Base-by-base conservation (phyloP, 2,888 invertebrate species). In the Cheilosia variabilis region DNA sequence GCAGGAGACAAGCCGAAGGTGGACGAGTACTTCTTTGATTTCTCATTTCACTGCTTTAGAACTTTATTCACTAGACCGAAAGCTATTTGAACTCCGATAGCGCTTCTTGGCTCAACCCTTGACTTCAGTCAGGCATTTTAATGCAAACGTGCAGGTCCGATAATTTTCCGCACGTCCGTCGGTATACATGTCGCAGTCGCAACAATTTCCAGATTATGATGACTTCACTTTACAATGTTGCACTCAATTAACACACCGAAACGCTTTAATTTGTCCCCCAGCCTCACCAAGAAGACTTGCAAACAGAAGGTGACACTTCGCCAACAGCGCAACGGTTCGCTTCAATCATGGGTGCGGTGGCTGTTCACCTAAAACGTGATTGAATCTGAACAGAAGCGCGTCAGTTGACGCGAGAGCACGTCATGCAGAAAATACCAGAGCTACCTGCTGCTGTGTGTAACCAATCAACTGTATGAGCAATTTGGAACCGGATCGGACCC, bases 401-500 rank as follows among this genome's bases (percentile, higher is more conserved):
- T 31, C 9, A 27, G 45, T 15, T 41, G 50, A 15, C 27, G 53
- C 27, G 62, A 10, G 53, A 57, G 45, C 37, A 58, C 52, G 47
- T 34, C 22, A n/a, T 22, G 31, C 47, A 27, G 24, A 10, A 31
- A 57, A 58, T 22, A 27, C 37, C 76, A 47, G 43, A 60, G 17
- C 58, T 45, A 37, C 45, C 13, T 10, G 37, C 13, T 13, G 37
- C 47, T 63, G 53, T 71, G 58, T 17, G 19, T 58, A 77, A 22
- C 50, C 52, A 81, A 76, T 65, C 76, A 71, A 76, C 69, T 45
- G 76, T 58, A 71, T 66, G 71, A 76, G 75, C 71, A 75, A 76
- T 76, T 80, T 60, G 69, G 75, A 76, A 76, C 80, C 71, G 47
- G 75, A 80, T 10, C 37, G 4, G 13, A 31, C 69, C 73, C 80